Base-by-base conservation (phyloP, 2,888 invertebrate species). In the Alloplasta piceator region DNA sequence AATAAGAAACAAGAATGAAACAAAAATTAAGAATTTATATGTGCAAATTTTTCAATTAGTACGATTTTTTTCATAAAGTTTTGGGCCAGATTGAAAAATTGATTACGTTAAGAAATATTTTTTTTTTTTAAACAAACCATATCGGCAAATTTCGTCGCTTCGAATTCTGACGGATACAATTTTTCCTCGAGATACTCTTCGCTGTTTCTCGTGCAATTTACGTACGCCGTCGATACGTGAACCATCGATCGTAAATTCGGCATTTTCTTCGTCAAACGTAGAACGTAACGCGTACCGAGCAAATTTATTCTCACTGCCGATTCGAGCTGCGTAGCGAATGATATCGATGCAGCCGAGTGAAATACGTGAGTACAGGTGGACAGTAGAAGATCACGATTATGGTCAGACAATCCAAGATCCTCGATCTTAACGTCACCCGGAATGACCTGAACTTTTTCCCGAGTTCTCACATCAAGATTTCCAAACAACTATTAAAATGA, bases 171-270 rank as follows among this genome's bases (percentile, higher is more conserved):
- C 3, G 93, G 93, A 84, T 94, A 94, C 52, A 94, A 91, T 50
- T 91, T 91, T 87, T 94, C 94, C 66, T 93, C 93, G 36, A 94
- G 78, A 5, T 63, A 6, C n/a, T 71, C 26, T 3, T 83, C 77
- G 16, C 78, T 83, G 52, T 76, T 83, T 93, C 91, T 87, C 82
- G 87, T 94, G 90, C 94, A 94, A 90, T 95, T 95, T 55, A 94
- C 94, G 87, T 94, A 95, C 1, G 95, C 95, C 0, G 95, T 95
- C 0, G 95, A 95, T 3, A 95, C 94, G 88, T 95, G 95, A 0
- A 95, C 93, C 81, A 94, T 89, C 6, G 92, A 92, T 92, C 92
- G 84, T 1, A 86, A 78, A n/a, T 82, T 84, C 5, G 38, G 39
- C 86, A 87, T 87, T 48, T 70, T 67, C 12, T 83, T 83, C 10